These are phyloP conservation scores for Dermatemys mawii DNA, from an alignment of 2,113 vertebrate genomes.

Conservation along the genomic window DNA sequence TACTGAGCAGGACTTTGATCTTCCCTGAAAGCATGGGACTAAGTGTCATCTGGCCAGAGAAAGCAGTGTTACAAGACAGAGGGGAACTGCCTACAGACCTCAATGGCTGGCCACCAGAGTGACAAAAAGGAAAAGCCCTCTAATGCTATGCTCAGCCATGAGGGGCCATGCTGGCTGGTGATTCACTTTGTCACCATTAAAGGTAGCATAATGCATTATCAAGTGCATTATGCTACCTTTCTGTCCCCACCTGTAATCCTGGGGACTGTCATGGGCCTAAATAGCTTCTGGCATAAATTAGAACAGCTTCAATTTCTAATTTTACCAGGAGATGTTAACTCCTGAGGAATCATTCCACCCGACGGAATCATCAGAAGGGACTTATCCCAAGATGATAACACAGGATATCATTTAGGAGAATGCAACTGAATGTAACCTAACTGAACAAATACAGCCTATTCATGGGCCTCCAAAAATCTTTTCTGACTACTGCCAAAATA, in stretches of 20 bases:
- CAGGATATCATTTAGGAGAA: conserved; percentile 13
- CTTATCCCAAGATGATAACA: conserved; percentile 7
- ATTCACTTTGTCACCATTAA: background rate
- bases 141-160: background rate
- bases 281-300: conserved; percentile 15
- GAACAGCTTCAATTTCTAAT: conserved; percentile 33
- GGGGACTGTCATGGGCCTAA: background rate
- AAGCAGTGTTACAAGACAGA: background rate
- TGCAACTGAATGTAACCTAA: conserved; percentile 3
- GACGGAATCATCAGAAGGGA: background rate
- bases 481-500: background rate
- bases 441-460: conserved; percentile 22
- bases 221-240: background rate
- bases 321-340: conserved; percentile 32
- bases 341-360: conserved; percentile 29
- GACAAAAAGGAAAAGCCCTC: background rate
- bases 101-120: background rate
- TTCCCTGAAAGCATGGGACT: background rate
- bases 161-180: background rate
- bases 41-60: background rate
- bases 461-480: background rate
- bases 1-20: background rate
- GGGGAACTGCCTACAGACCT: background rate
- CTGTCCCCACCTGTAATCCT: background rate
- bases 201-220: too few relatives aligned